These are phyloP conservation scores for Drosophila austrosaltans DNA, from an alignment of 2,888 invertebrate genomes.

Conservation along the genomic window DNA sequence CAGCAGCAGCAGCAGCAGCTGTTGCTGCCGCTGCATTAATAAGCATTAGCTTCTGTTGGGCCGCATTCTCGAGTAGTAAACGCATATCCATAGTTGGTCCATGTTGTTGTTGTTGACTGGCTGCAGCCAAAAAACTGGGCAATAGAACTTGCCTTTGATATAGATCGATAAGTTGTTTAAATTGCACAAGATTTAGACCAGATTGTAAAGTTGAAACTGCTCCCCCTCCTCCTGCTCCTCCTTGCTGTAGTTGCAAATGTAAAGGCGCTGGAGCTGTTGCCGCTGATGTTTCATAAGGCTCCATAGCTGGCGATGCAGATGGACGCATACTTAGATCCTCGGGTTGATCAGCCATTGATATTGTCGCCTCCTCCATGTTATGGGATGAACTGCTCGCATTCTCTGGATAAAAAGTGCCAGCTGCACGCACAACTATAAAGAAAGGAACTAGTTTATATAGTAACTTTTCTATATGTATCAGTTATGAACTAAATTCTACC, in stretches of 20 bases:
- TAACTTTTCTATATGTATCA: too few relatives aligned
- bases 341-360: constrained; percentile 53
- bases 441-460: background rate
- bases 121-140: constrained; percentile 67
- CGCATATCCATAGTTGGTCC: constrained; percentile 59
- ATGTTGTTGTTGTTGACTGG: constrained; percentile 58
- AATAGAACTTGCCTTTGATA: constrained; percentile 67
- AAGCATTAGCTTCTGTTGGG: constrained; percentile 68
- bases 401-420: constrained; percentile 82
- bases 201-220: too few relatives aligned
- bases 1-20: constrained; percentile 19
- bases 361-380: constrained; percentile 6
- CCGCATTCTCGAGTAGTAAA: constrained; percentile 64
- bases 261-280: background rate
- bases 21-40: constrained; percentile 66
- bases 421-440: constrained; percentile 80
- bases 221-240: too few relatives aligned
- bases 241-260: too few relatives aligned
- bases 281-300: background rate
- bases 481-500: constrained; percentile 38
- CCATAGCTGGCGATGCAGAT: background rate
- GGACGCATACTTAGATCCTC: constrained; percentile 69
- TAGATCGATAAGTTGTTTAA: constrained; percentile 66
- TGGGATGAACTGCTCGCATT: constrained; percentile 54
- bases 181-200: constrained; percentile 61